Conservation (phyloP, 2,113 vertebrate species). For the Anoplopoma fimbria region DNA sequence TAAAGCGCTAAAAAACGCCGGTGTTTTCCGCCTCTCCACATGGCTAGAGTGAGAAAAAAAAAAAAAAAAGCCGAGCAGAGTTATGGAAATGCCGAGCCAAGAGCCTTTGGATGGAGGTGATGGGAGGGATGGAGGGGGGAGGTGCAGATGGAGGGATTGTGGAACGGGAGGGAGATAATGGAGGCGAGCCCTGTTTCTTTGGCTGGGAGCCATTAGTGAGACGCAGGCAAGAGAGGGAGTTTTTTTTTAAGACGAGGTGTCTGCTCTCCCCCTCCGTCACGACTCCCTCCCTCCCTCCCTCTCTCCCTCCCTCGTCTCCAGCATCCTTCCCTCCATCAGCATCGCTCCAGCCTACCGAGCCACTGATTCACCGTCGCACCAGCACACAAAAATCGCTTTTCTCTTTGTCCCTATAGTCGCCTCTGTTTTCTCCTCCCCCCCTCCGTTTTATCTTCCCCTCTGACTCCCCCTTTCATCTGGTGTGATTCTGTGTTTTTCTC, state of each 20-base stretch:
- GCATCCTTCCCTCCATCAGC: conserved; percentile 42
- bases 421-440: neutral
- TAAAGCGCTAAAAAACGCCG: conserved; percentile 20
- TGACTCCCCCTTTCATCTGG: neutral
- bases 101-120: conserved; percentile 8
- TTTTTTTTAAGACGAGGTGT: conserved; percentile 67
- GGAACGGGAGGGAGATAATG: conserved; percentile 68
- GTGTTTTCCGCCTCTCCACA: conserved; percentile 61
- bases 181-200: conserved; percentile 69
- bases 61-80: conserved; percentile 38
- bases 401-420: conserved; percentile 22
- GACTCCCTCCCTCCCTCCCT: conserved; percentile 51
- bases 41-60: conserved; percentile 28
- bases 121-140: conserved; percentile 23
- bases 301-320: conserved; percentile 3
- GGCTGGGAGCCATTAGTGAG: conserved; percentile 69
- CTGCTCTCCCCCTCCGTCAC: conserved; percentile 57
- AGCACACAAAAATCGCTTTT: neutral
- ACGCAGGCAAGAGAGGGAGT: conserved; percentile 53
- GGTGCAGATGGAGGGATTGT: conserved; percentile 64
- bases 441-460: neutral
- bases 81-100: conserved; percentile 58
- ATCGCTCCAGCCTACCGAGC: conserved; percentile 31
- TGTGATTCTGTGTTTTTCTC: neutral
- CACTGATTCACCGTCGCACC: conserved; percentile 6